Conservation (phyloP, 2,113 vertebrate species). For the Recurvirostra avosetta region DNA sequence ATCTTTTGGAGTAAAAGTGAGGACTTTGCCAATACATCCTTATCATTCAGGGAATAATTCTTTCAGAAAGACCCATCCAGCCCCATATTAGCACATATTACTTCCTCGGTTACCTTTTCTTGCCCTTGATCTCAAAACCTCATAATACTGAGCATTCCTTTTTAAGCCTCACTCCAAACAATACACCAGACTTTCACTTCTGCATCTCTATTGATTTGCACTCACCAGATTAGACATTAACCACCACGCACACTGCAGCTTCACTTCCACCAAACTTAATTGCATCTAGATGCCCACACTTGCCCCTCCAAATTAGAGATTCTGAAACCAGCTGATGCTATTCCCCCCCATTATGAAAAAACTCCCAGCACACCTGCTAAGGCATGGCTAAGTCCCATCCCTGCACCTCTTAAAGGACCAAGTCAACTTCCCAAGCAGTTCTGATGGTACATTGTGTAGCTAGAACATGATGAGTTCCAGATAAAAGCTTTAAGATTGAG, state of each 20-base stretch:
- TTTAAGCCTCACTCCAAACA: neutral
- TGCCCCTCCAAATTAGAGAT: neutral
- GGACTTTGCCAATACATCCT: neutral
- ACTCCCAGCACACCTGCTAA: neutral
- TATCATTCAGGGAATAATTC: neutral
- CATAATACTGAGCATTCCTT: neutral
- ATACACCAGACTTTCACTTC: neutral
- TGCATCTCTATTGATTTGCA: neutral
- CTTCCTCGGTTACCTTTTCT: neutral
- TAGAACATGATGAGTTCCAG: neutral
- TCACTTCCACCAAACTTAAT: neutral
- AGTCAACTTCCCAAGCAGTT: neutral
- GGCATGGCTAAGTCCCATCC: neutral
- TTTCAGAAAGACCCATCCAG: neutral
- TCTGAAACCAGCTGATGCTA: neutral
- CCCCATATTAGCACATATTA: accelerated
- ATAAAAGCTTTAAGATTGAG: neutral
- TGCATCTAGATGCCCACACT: neutral
- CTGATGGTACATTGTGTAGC: neutral
- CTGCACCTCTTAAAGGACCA: neutral
- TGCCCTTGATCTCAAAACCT: neutral
- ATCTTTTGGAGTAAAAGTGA: neutral
- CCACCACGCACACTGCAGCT: accelerated
- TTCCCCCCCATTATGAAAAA: neutral
- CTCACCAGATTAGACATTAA: neutral